phyloP scores from a whole-genome alignment of 1,140 invertebrate genomes.

The Bathynomus jamesi region DNA sequence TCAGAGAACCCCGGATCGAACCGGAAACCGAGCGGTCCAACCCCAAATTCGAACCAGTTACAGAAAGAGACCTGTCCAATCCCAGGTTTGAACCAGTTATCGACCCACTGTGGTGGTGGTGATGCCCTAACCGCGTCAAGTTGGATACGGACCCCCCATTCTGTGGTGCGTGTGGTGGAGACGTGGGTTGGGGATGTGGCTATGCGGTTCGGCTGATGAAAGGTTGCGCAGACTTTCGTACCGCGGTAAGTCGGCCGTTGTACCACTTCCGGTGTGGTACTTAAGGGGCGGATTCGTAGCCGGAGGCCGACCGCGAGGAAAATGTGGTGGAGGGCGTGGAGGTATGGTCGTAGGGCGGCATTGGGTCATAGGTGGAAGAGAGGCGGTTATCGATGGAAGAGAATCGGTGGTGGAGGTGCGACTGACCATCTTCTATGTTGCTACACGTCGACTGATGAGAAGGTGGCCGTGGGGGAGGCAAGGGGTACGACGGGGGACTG shows the following conservation, averaged over 20 bases:
- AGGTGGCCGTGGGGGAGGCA: slow-evolving; percentile 46
- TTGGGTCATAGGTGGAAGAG: slow-evolving; percentile 20
- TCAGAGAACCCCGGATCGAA: slow-evolving; percentile 23
- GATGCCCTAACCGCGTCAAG: slow-evolving; percentile 22
- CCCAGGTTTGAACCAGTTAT: slow-evolving; percentile 38
- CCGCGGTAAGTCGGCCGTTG: slow-evolving; percentile 24
- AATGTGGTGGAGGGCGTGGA: neutral
- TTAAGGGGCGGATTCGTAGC: neutral
- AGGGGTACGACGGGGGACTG: slow-evolving; percentile 13
- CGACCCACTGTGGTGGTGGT: slow-evolving; percentile 33
- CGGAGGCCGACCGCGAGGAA: no score
- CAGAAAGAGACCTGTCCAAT: slow-evolving; percentile 36
- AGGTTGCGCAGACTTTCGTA: slow-evolving; percentile 43
- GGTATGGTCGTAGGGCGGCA: neutral
- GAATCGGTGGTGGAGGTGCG: slow-evolving; percentile 11
- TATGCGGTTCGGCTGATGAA: slow-evolving; percentile 40
- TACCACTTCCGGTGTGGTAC: neutral
- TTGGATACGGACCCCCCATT: slow-evolving; percentile 37
- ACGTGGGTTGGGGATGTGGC: slow-evolving; percentile 5
- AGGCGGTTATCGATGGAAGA: slow-evolving; percentile 13
- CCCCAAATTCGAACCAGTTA: slow-evolving; percentile 22
- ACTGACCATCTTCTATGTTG: slow-evolving; percentile 40
- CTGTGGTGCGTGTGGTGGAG: slow-evolving; percentile 26
- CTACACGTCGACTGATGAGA: slow-evolving; percentile 44
- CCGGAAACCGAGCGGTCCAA: slow-evolving; percentile 21